phyloP scores from a whole-genome alignment of 2,888 invertebrate species.

The Bombyx huttoni region DNA sequence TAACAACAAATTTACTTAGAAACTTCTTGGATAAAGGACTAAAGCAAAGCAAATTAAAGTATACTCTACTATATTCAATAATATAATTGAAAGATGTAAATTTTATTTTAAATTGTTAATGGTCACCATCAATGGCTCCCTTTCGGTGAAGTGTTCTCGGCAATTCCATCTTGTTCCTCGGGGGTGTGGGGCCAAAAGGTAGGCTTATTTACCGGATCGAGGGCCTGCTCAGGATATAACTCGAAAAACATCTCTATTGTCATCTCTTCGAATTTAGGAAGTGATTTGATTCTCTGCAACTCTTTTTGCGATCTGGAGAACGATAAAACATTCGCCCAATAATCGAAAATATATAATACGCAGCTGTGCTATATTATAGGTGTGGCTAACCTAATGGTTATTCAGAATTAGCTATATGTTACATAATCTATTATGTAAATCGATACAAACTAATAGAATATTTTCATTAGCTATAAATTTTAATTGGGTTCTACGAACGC shows the following conservation, averaged over 20 bases:
- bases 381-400: too few species aligned
- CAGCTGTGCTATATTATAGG: neutral
- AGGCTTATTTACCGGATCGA: constrained; percentile 42
- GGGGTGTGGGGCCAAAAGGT: constrained; percentile 52
- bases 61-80: too few species aligned
- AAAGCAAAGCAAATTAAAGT: too few species aligned
- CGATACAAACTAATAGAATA: too few species aligned
- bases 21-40: too few species aligned
- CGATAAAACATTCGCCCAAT: neutral
- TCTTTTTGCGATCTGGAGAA: constrained; percentile 32
- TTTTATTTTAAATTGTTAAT: constrained; percentile 1
- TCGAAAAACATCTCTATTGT: constrained; percentile 47
- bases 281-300: constrained; percentile 28
- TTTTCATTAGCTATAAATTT: neutral
- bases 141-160: constrained; percentile 17
- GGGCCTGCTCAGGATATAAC: constrained; percentile 27
- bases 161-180: constrained; percentile 44
- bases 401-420: too few species aligned
- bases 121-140: constrained; percentile 3
- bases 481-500: constrained; percentile 17
- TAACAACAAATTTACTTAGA: too few species aligned
- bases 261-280: constrained; percentile 46
- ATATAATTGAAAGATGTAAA: neutral
- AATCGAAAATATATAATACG: neutral
- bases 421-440: too few species aligned